These are phyloP conservation scores for Etheostoma spectabile DNA, from an alignment of 2,113 vertebrate genomes.

Conservation along the genomic window DNA sequence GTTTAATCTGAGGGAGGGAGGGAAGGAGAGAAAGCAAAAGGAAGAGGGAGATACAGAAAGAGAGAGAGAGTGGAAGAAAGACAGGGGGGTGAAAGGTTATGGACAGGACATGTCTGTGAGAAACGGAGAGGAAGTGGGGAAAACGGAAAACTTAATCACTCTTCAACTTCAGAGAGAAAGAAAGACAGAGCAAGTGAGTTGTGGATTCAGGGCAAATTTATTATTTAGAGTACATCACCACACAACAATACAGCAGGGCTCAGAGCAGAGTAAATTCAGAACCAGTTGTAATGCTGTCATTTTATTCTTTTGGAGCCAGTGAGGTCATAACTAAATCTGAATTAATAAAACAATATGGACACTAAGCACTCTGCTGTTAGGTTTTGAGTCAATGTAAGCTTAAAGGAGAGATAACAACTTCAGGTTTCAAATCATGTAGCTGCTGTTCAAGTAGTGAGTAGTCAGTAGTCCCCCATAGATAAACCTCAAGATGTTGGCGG, in stretches of 20 bases:
- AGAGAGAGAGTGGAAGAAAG: constrained; percentile 27
- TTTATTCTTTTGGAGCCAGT: neutral
- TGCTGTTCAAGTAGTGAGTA: neutral
- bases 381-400: constrained; percentile 3
- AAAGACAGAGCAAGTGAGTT: constrained; percentile 18
- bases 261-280: neutral
- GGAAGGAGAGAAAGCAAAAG: constrained; percentile 38
- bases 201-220: constrained; percentile 12
- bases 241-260: neutral
- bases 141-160: constrained; percentile 63
- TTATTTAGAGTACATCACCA: constrained; percentile 19
- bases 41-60: constrained; percentile 39
- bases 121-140: constrained; percentile 50
- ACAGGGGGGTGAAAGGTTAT: constrained; percentile 61
- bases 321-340: constrained; percentile 5
- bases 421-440: neutral
- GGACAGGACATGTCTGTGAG: constrained; percentile 66
- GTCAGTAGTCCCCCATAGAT: neutral
- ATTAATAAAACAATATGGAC: constrained; percentile 8
- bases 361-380: neutral
- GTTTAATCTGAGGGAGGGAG: constrained; percentile 75
- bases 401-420: constrained; percentile 3
- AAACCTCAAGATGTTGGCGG: neutral
- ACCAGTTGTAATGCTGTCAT: constrained; percentile 7
- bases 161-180: constrained; percentile 29